Evolutionary conservation across 2,888 invertebrate genomes (phyloP), one percentile per base, ranked within the genome.

Genomic region (Drosophila lutescens): DNA sequence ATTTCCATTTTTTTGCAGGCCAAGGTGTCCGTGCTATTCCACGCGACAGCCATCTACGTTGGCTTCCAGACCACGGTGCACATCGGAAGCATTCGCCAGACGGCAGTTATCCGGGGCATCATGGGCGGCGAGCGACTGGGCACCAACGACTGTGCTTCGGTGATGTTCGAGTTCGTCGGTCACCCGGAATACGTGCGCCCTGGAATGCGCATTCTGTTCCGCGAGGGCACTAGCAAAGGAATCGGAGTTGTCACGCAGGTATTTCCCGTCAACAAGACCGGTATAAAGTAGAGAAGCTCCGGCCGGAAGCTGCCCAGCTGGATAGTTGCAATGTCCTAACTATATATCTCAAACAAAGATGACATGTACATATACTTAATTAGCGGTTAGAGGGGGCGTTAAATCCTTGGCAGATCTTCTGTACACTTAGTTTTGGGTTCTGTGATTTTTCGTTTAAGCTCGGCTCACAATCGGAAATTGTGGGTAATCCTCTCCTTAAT

Each of bases 61-160:
- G 97, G 97, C 32, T 97, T 97, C 91, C 97, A 97, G 92, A 97
- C 98, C 20, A 98, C 98, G 0, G 96, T 99, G 0, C 98, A 99
- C 91, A 97, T 99, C 56, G 99, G 98, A 0, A 98, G 98, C 85
- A 97, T 99, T 8, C 93, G 98, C 0, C 99, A 99, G 92, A 98
- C 98, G 0, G 98, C 97, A n/a, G 95, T 96, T 9, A 96, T 99
- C 51, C 95, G 96, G 83, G 97, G 95, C 17, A 95, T 95, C 72
- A 94, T 94, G 93, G 94, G 93, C 12, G 90, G 91, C 26, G 92
- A 91, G 34, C 90, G 90, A 62, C 88, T 94, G 1, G 92, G 96
- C 40, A 97, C 97, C 0, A 98, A 98, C 79, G 96, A 97, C 86
- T 94, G 94, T 7, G 98, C 97, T 0, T 95, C 96, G 0, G 98